Conservation (phyloP, 2,888 invertebrate genomes). For the Hydrotaea diabolus region DNA sequence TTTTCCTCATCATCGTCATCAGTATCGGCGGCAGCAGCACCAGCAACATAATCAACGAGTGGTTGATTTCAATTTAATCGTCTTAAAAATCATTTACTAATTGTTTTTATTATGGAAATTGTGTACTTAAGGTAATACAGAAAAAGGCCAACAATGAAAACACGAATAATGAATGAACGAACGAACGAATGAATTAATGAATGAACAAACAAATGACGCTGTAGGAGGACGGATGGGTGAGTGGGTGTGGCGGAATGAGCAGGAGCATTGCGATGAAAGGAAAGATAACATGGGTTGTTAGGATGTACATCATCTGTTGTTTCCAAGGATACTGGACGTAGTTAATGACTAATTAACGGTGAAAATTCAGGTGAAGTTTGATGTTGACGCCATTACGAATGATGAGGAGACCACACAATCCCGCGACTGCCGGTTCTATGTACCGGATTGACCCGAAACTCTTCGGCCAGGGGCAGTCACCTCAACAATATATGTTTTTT, state of each 20-base stretch:
- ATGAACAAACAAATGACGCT: neutral
- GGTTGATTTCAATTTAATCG: constrained; percentile 17
- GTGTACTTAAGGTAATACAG: neutral
- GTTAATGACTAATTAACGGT: neutral
- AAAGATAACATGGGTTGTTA: neutral
- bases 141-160: neutral
- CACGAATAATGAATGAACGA: neutral
- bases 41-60: neutral
- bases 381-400: too few relatives aligned
- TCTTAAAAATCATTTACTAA: constrained; percentile 34
- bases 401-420: too few relatives aligned
- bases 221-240: neutral
- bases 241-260: neutral
- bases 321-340: neutral
- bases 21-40: too few relatives aligned
- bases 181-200: neutral
- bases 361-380: neutral
- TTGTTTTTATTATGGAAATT: constrained; percentile 18
- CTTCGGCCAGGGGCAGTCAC: too few relatives aligned
- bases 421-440: too few relatives aligned
- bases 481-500: too few relatives aligned
- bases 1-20: neutral
- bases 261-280: neutral
- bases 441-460: too few relatives aligned
- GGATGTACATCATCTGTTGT: neutral